Base-by-base conservation (phyloP, 2,888 invertebrate genomes). In the Lasioglossum figueresi region DNA sequence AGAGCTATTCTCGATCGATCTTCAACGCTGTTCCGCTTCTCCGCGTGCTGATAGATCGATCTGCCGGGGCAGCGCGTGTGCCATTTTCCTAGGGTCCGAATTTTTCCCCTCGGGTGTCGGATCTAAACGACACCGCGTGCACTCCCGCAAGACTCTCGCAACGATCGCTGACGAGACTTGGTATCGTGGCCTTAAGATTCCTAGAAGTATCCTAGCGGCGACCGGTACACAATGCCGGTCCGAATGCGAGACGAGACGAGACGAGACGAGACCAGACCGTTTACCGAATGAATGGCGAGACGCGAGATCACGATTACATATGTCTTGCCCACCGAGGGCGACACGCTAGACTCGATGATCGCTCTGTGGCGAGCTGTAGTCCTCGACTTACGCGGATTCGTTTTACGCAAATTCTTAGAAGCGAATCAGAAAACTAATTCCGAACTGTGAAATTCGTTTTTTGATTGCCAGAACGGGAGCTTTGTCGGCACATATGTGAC, bases 141-240 rank as follows among this genome's bases (percentile, higher is more conserved):
- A 66, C 68, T 79, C 71, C 76, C 74, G 73, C 80, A 68, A 85
- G 88, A 89, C 73, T 75, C 72, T 77, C 31, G 45, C 77, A n/a
- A 76, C 72, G 81, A 82, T 88, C 90, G 80, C 68, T 82, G 74
- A 82, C 79, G 56, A 85, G 84, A 48, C 43, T 83, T 78, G 86
- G 90, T 87, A 88, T 90, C 85, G 89, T 90, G 89, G 89, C 89
- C 89, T 89, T 89, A 90, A 88, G 85, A 82, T 86, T 79, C 86
- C 52, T 90, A 83, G 71, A 84, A 74, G 76, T 84, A 84, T 79
- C 84, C 83, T 82, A 79, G 76, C 80, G 45, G 59, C 79, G 82
- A 76, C 75, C 71, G 84, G 63, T 70, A 27, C 63, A 31, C 79
- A 43, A 14, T 82, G 78, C 72, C 72, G 72, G 70, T 80, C 68